Conservation (phyloP, 2,888 invertebrate species). For the Watsonalla cultraria region DNA sequence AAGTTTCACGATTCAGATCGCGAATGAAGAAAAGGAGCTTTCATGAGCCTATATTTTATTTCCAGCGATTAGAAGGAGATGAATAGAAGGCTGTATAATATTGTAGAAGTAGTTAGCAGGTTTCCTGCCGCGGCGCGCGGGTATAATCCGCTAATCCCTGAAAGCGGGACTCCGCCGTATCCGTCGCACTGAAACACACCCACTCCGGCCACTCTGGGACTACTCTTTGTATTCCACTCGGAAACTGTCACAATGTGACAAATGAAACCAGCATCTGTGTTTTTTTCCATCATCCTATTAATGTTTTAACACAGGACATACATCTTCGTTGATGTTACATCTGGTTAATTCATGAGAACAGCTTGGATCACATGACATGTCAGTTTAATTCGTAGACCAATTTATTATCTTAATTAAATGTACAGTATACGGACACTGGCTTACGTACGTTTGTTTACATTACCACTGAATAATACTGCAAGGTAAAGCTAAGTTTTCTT, state of each 20-base stretch:
- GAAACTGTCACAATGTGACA: not conserved
- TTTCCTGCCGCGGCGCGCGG: conserved; percentile 27
- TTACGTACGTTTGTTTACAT: no score
- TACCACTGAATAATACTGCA: no score
- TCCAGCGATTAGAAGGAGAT: no score
- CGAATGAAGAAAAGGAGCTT: no score
- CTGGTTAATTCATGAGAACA: not conserved
- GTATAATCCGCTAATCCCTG: conserved; percentile 34
- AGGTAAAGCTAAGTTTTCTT: no score
- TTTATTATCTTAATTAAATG: not conserved
- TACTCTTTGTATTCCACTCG: not conserved
- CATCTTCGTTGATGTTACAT: not conserved
- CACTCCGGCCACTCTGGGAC: not conserved
- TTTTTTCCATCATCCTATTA: conserved; percentile 1
- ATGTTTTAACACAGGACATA: not conserved
- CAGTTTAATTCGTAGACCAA: not conserved
- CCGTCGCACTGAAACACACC: not conserved
- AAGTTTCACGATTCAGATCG: no score
- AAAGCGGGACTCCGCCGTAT: conserved; percentile 10
- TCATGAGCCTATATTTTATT: no score
- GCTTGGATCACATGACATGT: not conserved
- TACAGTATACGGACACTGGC: not conserved
- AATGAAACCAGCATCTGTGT: not conserved
- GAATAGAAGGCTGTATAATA: no score
- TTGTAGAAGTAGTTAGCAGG: conserved; percentile 17